Conservation (phyloP, 1,140 invertebrate genomes). For the Sitophilus oryzae region DNA sequence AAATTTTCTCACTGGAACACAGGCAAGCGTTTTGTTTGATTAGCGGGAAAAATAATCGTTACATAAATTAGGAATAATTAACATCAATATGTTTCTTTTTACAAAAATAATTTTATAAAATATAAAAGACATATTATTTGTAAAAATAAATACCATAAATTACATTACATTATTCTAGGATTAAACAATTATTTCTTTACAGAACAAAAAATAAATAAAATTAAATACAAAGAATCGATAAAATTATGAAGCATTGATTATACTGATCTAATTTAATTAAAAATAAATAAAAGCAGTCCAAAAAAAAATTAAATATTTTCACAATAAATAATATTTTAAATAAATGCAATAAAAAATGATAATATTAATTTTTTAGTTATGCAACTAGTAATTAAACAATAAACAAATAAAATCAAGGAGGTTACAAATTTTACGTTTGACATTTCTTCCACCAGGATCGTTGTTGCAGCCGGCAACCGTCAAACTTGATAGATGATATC, state of each 20-base stretch:
- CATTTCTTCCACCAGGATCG: constrained; percentile 8
- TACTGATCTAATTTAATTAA: no score
- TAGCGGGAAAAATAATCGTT: constrained; percentile 26
- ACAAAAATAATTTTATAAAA: no score
- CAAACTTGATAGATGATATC: constrained; percentile 22
- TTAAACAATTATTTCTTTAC: no score
- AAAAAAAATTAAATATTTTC: background rate
- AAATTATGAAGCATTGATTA: no score
- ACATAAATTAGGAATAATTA: constrained; percentile 12
- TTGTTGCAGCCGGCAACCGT: constrained; percentile 28
- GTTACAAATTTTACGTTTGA: background rate
- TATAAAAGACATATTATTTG: no score
- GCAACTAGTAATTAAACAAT: background rate
- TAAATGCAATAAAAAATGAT: background rate
- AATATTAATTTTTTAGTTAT: background rate
- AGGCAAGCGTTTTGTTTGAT: constrained; percentile 23
- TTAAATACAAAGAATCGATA: no score
- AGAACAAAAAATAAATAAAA: no score
- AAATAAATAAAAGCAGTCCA: no score
- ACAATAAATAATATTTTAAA: background rate
- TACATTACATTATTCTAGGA: no score
- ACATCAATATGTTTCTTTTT: no score
- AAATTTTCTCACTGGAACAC: constrained; percentile 19
- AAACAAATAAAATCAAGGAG: background rate
- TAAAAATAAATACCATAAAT: no score